Evolutionary conservation across 37 sponge, comb jelly and placozoan genomes (phyloP).

Genomic region (Beroe ovata): DNA sequence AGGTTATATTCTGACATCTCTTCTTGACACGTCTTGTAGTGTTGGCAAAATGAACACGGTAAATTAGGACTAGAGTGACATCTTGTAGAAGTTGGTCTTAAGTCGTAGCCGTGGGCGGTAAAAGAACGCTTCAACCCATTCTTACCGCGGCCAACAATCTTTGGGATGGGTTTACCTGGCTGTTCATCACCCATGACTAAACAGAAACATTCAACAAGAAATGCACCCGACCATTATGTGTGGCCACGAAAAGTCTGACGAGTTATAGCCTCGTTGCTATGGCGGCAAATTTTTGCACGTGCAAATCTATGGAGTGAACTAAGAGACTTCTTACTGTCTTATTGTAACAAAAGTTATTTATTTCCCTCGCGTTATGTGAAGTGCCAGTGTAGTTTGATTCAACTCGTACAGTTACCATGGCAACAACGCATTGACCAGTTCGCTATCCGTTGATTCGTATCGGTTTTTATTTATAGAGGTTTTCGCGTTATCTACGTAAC

Average conservation of each 20-base stretch:
- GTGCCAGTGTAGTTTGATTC: too few species aligned
- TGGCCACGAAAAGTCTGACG: neutral
- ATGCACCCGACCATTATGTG: neutral
- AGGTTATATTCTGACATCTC: slow-evolving; percentile 1
- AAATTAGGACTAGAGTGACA: neutral
- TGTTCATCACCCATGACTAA: slow-evolving; percentile 1
- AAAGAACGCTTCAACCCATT: neutral
- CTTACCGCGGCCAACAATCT: slow-evolving; percentile 49
- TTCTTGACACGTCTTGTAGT: neutral
- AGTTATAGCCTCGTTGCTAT: neutral
- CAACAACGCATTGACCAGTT: too few species aligned
- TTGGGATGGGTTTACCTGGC: slow-evolving; percentile 20
- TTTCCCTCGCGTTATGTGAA: too few species aligned
- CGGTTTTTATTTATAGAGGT: too few species aligned
- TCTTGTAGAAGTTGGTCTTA: neutral
- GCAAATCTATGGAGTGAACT: too few species aligned
- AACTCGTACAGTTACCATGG: too few species aligned
- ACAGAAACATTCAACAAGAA: neutral
- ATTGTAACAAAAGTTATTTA: too few species aligned
- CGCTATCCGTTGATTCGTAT: too few species aligned
- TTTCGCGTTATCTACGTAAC: too few species aligned
- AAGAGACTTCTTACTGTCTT: too few species aligned
- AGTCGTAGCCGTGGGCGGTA: slow-evolving; percentile 25
- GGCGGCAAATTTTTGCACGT: neutral
- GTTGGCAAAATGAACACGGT: slow-evolving; percentile 5